phyloP scores from a whole-genome alignment of 1,140 invertebrate genomes.

The Musca domestica region DNA sequence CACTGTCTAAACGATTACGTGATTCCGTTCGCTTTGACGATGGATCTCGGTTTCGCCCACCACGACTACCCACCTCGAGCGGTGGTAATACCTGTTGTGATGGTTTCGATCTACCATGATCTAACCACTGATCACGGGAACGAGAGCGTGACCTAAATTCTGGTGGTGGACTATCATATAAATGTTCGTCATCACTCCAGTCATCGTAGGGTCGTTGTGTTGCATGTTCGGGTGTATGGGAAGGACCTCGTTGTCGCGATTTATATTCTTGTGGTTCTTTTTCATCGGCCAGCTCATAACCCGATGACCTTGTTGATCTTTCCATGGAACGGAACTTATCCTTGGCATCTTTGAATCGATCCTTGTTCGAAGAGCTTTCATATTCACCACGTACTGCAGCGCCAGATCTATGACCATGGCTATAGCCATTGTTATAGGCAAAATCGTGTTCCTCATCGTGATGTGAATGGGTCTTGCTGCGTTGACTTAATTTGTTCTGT shows the following conservation, averaged over 20 bases:
- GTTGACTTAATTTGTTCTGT: slow-evolving; percentile 28
- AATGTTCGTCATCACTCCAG: slow-evolving; percentile 43
- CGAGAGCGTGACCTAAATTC: slow-evolving; percentile 37
- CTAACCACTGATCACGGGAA: slow-evolving; percentile 46
- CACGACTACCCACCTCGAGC: background rate
- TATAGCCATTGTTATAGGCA: background rate
- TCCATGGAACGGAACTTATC: slow-evolving; percentile 79
- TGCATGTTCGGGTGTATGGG: slow-evolving; percentile 33
- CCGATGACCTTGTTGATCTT: slow-evolving; percentile 60
- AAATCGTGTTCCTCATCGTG: slow-evolving; percentile 20
- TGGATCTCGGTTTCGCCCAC: slow-evolving; percentile 1
- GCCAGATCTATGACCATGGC: background rate
- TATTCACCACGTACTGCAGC: background rate
- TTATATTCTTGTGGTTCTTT: slow-evolving; percentile 31
- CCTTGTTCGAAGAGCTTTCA: slow-evolving; percentile 52
- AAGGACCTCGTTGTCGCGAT: slow-evolving; percentile 34
- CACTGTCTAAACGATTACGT: slow-evolving; percentile 29
- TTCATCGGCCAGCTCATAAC: slow-evolving; percentile 55
- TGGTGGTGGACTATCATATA: slow-evolving; percentile 26
- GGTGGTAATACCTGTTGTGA: background rate
- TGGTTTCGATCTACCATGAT: slow-evolving; percentile 24
- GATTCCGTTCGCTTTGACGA: slow-evolving; percentile 12
- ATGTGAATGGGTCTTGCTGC: slow-evolving; percentile 26
- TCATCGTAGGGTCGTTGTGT: slow-evolving; percentile 29
- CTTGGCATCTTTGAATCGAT: slow-evolving; percentile 79